A percentile compares a stretch with the other conserved stretches of the same genome.
Conservation (phyloP, 2,888 invertebrate species). For the Idaea aversata region DNA sequence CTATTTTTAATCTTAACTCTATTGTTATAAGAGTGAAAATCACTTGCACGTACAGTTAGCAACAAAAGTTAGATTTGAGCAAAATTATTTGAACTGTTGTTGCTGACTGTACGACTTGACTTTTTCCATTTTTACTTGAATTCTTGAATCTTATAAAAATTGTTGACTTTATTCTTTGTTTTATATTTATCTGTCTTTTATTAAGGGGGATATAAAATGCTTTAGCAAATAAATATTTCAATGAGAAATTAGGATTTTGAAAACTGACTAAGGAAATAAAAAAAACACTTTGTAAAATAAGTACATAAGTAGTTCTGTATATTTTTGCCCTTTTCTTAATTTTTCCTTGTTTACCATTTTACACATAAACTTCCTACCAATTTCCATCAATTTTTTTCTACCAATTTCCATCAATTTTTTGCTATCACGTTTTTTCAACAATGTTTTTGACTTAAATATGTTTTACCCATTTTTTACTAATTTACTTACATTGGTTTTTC, state of each 20-base stretch:
- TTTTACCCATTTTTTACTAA: too few relatives aligned
- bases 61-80: not conserved
- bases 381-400: too few relatives aligned
- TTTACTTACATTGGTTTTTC: not conserved
- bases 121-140: not conserved
- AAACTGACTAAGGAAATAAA: not conserved
- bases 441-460: too few relatives aligned
- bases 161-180: not conserved
- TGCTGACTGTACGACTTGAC: not conserved
- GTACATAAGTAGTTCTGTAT: not conserved
- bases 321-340: too few relatives aligned
- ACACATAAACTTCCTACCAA: too few relatives aligned
- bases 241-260: too few relatives aligned
- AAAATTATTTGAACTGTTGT: not conserved
- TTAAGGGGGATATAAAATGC: not conserved
- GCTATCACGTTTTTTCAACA: too few relatives aligned
- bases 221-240: not conserved
- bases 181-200: not conserved
- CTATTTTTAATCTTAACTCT: conserved; percentile 46
- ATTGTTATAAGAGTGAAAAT: conserved; percentile 32
- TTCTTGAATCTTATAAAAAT: not conserved
- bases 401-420: too few relatives aligned
- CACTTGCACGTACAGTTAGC: conserved; percentile 3
- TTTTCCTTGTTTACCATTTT: too few relatives aligned
- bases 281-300: not conserved